These are phyloP conservation scores for Alexandromys fortis DNA, from an alignment of 2,113 vertebrate genomes.

Conservation along the genomic window DNA sequence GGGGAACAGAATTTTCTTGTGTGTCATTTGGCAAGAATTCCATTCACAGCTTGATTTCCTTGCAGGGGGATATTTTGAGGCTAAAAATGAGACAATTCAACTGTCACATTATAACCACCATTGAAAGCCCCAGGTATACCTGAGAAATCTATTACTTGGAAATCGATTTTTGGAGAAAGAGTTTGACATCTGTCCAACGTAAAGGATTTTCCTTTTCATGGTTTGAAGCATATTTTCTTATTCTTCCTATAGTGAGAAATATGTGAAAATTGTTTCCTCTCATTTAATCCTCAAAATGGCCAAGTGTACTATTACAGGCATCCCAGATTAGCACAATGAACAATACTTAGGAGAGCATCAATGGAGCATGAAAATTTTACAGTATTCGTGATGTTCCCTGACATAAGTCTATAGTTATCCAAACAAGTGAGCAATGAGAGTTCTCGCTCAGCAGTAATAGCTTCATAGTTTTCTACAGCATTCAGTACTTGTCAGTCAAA, in stretches of 20 bases:
- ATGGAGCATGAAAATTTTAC: not conserved
- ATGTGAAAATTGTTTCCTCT: not conserved
- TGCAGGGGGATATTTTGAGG: not conserved
- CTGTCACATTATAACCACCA: not conserved
- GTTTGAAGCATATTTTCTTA: not conserved
- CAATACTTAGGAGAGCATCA: not conserved
- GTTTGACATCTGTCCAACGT: not conserved
- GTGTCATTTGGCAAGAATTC: not conserved
- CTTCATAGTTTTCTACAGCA: not conserved
- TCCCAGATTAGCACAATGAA: not conserved
- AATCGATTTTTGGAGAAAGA: not conserved
- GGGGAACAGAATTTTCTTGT: not conserved
- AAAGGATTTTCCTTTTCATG: not conserved
- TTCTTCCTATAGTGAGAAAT: slow-evolving; percentile 11
- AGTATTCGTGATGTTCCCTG: slow-evolving; percentile 4
- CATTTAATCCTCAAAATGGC: not conserved
- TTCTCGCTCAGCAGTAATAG: not conserved
- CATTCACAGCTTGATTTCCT: not conserved
- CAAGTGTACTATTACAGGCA: not conserved
- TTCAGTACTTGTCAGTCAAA: not conserved
- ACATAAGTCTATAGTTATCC: not conserved
- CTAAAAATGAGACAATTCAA: not conserved
- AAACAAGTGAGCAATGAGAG: not conserved
- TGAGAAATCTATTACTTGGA: not conserved
- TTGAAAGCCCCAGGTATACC: not conserved